phyloP scores from a whole-genome alignment of 2,888 invertebrate genomes.

The Apoda limacodes region DNA sequence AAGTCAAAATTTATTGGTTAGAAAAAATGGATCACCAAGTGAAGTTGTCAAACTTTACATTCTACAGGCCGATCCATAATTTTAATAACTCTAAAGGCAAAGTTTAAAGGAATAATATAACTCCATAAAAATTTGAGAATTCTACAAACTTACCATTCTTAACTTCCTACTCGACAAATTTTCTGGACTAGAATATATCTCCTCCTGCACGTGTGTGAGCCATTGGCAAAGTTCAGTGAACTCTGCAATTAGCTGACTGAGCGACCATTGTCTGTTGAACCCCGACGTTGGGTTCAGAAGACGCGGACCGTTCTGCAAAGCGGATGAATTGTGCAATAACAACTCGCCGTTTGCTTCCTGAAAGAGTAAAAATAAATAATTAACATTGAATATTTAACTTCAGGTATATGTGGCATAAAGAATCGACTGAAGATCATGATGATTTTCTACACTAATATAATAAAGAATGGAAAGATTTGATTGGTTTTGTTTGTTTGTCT shows the following conservation, averaged over 20 bases:
- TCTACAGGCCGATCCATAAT: no score
- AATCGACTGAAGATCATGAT: no score
- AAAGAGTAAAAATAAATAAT: conserved; percentile 22
- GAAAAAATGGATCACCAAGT: no score
- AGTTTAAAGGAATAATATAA: no score
- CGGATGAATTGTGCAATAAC: conserved; percentile 71
- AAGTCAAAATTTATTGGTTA: no score
- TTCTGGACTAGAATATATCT: conserved; percentile 80
- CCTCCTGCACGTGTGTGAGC: conserved; percentile 82
- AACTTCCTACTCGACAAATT: conserved; percentile 75
- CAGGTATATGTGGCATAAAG: no score
- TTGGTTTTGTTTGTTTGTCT: no score
- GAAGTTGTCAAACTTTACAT: no score
- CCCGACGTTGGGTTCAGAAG: conserved; percentile 45
- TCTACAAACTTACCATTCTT: conserved; percentile 77
- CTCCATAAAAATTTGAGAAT: no score
- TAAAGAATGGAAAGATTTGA: neutral
- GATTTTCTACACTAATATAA: no score
- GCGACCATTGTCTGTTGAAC: conserved; percentile 75
- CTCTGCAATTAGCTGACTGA: conserved; percentile 81
- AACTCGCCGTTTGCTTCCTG: conserved; percentile 85
- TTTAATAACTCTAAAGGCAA: no score
- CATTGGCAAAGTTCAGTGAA: conserved; percentile 85
- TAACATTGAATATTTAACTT: no score
- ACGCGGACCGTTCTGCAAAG: conserved; percentile 39